phyloP scores from a whole-genome alignment of 2,888 invertebrate species.

The Saturnia japonica region DNA sequence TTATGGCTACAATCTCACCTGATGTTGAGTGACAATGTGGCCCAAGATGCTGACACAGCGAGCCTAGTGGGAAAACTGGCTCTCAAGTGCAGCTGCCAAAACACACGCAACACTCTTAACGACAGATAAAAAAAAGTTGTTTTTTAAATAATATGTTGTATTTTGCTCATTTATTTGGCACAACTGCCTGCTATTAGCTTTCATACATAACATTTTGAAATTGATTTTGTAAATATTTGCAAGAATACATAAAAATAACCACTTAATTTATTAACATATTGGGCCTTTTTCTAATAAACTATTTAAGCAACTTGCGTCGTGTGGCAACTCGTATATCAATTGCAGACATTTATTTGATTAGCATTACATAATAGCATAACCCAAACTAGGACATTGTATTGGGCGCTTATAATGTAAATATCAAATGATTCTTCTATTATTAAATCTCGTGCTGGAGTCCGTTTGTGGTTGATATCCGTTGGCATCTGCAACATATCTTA shows the following conservation, averaged over 20 bases:
- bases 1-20: too few relatives aligned
- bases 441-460: conserved; percentile 56
- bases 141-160: not conserved
- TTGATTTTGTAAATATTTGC: not conserved
- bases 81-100: too few relatives aligned
- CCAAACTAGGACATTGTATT: not conserved
- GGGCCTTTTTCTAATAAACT: not conserved
- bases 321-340: not conserved
- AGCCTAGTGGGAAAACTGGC: too few relatives aligned
- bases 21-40: too few relatives aligned
- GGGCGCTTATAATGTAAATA: conserved; percentile 3
- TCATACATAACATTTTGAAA: not conserved
- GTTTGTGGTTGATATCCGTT: conserved; percentile 74
- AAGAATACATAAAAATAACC: not conserved
- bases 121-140: not conserved
- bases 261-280: not conserved
- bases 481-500: conserved; percentile 83
- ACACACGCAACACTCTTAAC: too few relatives aligned
- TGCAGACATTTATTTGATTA: not conserved
- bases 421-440: conserved; percentile 68
- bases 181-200: not conserved
- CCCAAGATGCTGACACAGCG: too few relatives aligned
- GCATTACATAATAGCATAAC: not conserved
- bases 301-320: not conserved
- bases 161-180: not conserved